Evolutionary conservation across 2,888 invertebrate species (phyloP), one percentile per base, ranked within the genome.

Genomic region (Tenthredo livida): DNA sequence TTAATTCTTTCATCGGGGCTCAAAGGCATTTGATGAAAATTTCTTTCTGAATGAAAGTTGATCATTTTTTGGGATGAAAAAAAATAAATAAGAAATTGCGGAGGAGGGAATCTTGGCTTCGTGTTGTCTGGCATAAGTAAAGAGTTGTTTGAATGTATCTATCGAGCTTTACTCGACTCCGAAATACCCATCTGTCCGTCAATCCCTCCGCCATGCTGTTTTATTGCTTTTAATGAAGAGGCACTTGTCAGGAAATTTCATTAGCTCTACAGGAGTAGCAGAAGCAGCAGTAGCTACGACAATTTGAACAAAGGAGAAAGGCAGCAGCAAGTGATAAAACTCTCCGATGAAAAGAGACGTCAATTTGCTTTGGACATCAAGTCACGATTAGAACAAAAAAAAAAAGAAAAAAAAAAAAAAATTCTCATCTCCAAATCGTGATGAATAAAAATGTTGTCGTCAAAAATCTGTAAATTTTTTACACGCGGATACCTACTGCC

Each of bases 161-260:
- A 61, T 61, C 21, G 61, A 25, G 61, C 21, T 61, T 25, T 21
- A 21, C 61, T 61, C 61, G 2, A 61, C 25, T 61, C 12, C 33
- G n/a, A 70, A 37, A 37, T 17, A 70, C 6, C 70, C 70, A 70
- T 70, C 70, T 37, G 70, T 70, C 70, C 70, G 15, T 70, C 70
- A 37, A 37, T 70, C 70, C 70, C 4, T 37, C 17, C n/a, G 33
- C 17, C 37, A 37, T 70, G 70, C 70, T 37, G 37, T 70, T 70
- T 70, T 70, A 70, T 70, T 70, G 70, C 70, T 70, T 70, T 70
- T 70, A 70, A 70, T 37, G 70, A 70, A 70, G 70, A 70, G 70
- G 70, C 70, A 70, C 70, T 70, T 70, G 33, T 33, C 37, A 70
- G 33, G 37, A 70, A 70, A 70, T 70, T 70, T 70, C 70, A 70